These are phyloP conservation scores for Eueremaeus valkanovi DNA, from an alignment of 2,888 invertebrate genomes.

Conservation along the genomic window DNA sequence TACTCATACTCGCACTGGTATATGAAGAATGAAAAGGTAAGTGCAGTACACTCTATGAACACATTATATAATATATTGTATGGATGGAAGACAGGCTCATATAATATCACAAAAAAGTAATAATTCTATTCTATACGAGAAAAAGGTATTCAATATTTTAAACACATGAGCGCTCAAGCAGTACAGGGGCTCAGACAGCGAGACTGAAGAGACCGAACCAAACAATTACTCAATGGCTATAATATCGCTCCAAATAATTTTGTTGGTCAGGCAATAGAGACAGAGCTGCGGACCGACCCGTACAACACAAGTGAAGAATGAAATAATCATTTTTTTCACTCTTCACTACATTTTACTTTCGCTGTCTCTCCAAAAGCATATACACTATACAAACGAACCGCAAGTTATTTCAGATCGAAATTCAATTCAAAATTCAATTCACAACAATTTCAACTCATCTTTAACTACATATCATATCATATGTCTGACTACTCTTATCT, in stretches of 20 bases:
- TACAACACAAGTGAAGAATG: neutral
- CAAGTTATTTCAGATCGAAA: too few species aligned
- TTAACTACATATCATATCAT: too few species aligned
- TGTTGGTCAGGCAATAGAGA: neutral
- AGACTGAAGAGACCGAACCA: neutral
- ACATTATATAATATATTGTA: too few species aligned
- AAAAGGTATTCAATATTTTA: conserved; percentile 14
- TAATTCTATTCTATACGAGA: neutral
- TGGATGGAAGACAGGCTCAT: too few species aligned
- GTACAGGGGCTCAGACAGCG: neutral
- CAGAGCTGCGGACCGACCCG: neutral
- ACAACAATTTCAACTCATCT: too few species aligned
- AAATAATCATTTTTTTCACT: neutral
- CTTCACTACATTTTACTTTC: too few species aligned
- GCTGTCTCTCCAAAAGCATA: too few species aligned
- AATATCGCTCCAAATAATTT: conserved; percentile 18
- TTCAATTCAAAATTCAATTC: too few species aligned
- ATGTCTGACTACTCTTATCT: neutral
- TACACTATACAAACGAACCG: too few species aligned
- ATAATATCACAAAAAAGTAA: neutral
- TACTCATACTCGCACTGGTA: too few species aligned
- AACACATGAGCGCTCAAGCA: conserved; percentile 12
- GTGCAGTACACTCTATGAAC: too few species aligned
- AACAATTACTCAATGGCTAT: neutral
- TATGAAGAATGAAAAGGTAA: too few species aligned